Evolutionary conservation across 2,797 vertebrate genomes (phyloP), one percentile per base, ranked within the genome.

Genomic region (Gobionotothen gibberifrons): DNA sequence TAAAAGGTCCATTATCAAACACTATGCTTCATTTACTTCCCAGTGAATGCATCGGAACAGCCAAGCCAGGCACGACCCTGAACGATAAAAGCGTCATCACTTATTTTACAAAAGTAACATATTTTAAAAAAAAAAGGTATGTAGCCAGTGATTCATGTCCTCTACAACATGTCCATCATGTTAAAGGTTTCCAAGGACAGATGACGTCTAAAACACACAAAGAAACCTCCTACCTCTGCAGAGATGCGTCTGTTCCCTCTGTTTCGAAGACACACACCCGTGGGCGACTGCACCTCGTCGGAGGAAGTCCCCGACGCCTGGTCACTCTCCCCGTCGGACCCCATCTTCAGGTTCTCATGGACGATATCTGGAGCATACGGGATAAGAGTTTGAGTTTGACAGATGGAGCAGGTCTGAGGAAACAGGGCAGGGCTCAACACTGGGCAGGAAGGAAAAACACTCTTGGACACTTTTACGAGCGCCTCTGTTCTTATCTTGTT

Each of bases 321-420:
- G 92, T 98, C 97, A 63, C 97, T 98, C 94, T 98, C 97, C 70
- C 97, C 97, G 66, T 98, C 97, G 1, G 97, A 98, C 54, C 97
- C 97, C 96, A 98, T 98, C 93, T 98, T 98, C 88, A 97, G 90
- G 90, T 98, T 98, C 93, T 98, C 97, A 61, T 98, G 97, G 79
- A 98, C 97, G 55, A 98, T 98, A 92, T 98, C 97, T 98, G 78
- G 4, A 57, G 15, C 1, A 1, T 22, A 65, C 52, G 21, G 17
- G 64, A 29, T 58, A 42, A 59, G 22, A 7, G 47, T 54, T 44
- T 76, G 62, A 46, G 52, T 55, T 16, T 73, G 61, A 78, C 36
- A 36, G 69, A 78, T 40, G 49, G 51, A 72, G 61, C 61, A 55
- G 70, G 73, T 72, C 52, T 63, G 57, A 70, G 57, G 65, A 47